Conservation (phyloP, 2,113 vertebrate species). For the Percopsis transmontana region DNA sequence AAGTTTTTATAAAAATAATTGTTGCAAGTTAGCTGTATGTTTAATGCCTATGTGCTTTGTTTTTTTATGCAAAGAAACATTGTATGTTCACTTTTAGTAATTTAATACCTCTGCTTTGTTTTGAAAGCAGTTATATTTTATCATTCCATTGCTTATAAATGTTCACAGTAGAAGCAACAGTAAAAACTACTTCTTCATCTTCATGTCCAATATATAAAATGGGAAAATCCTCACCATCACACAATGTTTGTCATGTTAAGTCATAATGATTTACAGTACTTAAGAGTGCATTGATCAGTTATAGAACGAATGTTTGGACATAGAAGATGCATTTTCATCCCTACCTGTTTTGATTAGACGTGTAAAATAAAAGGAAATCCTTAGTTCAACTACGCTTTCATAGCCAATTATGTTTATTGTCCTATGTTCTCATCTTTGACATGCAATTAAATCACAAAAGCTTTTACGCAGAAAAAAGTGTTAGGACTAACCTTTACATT, state of each 20-base stretch:
- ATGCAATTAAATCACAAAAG: conserved; percentile 46
- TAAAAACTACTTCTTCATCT: too few relatives aligned
- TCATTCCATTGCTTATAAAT: background rate
- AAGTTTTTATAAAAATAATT: background rate
- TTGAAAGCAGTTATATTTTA: background rate
- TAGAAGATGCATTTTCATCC: background rate
- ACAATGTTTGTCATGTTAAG: conserved; percentile 7
- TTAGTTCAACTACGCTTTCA: conserved; percentile 22
- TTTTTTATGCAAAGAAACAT: conserved; percentile 13
- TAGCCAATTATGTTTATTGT: conserved; percentile 46
- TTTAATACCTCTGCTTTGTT: background rate
- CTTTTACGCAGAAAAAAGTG: conserved; percentile 38
- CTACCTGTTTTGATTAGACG: conserved; percentile 24
- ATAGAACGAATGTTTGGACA: conserved; percentile 5
- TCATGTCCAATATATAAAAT: too few relatives aligned
- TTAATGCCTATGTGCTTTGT: background rate
- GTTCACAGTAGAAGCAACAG: background rate
- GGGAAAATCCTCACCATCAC: conserved; percentile 10
- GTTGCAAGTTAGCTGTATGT: background rate
- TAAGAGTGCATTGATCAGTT: background rate
- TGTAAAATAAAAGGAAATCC: too few relatives aligned
- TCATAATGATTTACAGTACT: conserved; percentile 32
- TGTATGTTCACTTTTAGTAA: background rate
- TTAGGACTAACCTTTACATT: conserved; percentile 55
- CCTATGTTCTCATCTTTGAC: too few relatives aligned